Percentiles rank a stretch among this genome's conserved stretches.
Evolutionary conservation across 2,888 invertebrate genomes (phyloP).

Genomic region (Heliconius ismenius): DNA sequence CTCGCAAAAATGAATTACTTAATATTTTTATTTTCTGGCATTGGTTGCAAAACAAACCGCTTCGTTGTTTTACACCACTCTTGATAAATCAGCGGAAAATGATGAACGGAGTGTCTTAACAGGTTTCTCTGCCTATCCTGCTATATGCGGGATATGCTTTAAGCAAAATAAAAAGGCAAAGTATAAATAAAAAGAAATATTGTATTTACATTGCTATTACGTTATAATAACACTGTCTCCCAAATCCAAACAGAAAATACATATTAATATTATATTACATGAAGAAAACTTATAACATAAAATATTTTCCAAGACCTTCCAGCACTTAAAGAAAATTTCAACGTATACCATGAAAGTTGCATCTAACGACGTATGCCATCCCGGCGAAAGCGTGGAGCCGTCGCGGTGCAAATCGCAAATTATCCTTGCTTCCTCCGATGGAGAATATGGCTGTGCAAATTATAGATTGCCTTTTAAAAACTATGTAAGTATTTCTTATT

Average conservation of each 20-base stretch:
- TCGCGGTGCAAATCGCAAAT: slow-evolving; percentile 72
- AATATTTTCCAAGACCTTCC: slow-evolving; percentile 27
- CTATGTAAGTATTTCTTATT: not conserved
- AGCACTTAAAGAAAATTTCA: slow-evolving; percentile 32
- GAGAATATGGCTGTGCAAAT: slow-evolving; percentile 17
- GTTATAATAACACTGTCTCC: not conserved
- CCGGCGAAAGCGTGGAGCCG: slow-evolving; percentile 59
- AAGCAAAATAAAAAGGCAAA: too few relatives aligned
- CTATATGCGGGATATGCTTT: too few relatives aligned
- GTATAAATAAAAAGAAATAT: too few relatives aligned
- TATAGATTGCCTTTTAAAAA: slow-evolving; percentile 8
- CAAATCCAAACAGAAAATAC: too few relatives aligned
- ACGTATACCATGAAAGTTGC: slow-evolving; percentile 37
- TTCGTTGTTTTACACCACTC: too few relatives aligned
- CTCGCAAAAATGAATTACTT: too few relatives aligned
- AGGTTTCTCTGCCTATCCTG: too few relatives aligned
- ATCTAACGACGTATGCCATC: slow-evolving; percentile 47
- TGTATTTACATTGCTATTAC: not conserved
- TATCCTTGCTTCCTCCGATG: slow-evolving; percentile 66
- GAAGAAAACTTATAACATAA: slow-evolving; percentile 13
- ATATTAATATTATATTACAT: too few relatives aligned
- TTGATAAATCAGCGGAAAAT: too few relatives aligned
- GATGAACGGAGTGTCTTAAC: too few relatives aligned
- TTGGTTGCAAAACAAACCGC: too few relatives aligned
- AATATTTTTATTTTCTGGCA: too few relatives aligned